Percentiles rank a stretch among this genome's conserved stretches.
These are phyloP conservation scores for Heteromurus nitidus DNA, from an alignment of 2,888 invertebrate genomes.

Conservation along the genomic window DNA sequence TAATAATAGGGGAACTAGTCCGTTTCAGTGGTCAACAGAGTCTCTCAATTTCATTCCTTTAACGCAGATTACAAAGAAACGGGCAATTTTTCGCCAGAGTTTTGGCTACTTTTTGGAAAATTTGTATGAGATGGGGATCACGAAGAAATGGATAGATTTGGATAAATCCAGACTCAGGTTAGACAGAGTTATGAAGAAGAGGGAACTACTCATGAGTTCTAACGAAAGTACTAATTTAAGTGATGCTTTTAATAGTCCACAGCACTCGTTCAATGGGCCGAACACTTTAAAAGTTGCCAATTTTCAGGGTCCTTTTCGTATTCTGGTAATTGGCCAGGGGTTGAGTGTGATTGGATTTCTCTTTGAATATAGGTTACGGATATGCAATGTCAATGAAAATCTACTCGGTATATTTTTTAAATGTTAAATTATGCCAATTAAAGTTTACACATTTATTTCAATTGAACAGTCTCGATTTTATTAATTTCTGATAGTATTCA, in stretches of 20 bases:
- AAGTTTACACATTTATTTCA: too few relatives aligned
- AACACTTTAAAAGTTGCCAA: slow-evolving; percentile 8
- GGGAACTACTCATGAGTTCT: not conserved
- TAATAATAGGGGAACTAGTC: not conserved
- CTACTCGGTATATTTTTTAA: too few relatives aligned
- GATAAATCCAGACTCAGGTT: slow-evolving; percentile 8
- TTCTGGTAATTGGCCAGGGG: slow-evolving; percentile 26
- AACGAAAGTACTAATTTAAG: not conserved
- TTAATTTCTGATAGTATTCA: too few relatives aligned
- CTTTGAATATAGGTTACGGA: too few relatives aligned
- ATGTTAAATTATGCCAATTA: too few relatives aligned
- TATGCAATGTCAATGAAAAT: too few relatives aligned
- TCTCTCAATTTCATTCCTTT: slow-evolving; percentile 11
- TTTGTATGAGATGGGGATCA: slow-evolving; percentile 40
- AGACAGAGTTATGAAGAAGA: not conserved
- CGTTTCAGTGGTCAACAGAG: slow-evolving; percentile 17
- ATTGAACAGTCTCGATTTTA: too few relatives aligned
- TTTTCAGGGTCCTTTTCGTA: slow-evolving; percentile 28
- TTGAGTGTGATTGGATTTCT: too few relatives aligned
- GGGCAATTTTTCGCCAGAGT: not conserved
- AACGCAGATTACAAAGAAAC: slow-evolving; percentile 17
- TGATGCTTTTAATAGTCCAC: not conserved
- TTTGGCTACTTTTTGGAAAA: slow-evolving; percentile 17
- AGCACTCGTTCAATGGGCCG: slow-evolving; percentile 1
- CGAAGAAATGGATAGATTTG: slow-evolving; percentile 21